Evolutionary conservation across 2,888 invertebrate genomes (phyloP).

Genomic region (Sclerodermus sp.): DNA sequence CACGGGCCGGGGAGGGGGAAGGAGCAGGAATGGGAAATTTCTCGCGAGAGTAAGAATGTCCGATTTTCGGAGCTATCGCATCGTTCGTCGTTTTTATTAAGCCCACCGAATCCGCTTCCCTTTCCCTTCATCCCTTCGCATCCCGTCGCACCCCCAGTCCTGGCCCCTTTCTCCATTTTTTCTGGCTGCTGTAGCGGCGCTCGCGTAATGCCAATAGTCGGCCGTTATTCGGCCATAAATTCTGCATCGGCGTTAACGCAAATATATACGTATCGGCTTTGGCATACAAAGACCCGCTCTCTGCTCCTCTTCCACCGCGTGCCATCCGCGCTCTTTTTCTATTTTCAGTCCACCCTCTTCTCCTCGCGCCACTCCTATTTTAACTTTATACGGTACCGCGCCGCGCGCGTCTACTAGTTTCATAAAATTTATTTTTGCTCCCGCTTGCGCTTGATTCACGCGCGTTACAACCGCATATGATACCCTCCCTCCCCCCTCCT

Average conservation of each 20-base stretch:
- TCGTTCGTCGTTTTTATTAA: slow-evolving; percentile 18
- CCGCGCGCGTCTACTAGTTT: neutral
- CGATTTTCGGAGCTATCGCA: slow-evolving; percentile 2
- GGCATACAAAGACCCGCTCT: slow-evolving; percentile 15
- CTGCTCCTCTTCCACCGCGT: neutral
- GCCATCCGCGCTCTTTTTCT: slow-evolving; percentile 1
- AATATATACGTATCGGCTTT: slow-evolving; percentile 23
- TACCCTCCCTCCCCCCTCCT: too few species aligned
- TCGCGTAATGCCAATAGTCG: slow-evolving; percentile 29
- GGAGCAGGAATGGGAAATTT: slow-evolving; percentile 11
- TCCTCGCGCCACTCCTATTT: neutral
- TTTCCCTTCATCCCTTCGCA: neutral
- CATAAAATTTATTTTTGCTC: slow-evolving; percentile 22
- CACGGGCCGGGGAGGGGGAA: too few species aligned
- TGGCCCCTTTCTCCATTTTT: slow-evolving; percentile 6
- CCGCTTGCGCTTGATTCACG: neutral
- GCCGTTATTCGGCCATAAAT: slow-evolving; percentile 43
- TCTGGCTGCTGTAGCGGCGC: slow-evolving; percentile 9
- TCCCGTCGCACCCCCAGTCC: too few species aligned
- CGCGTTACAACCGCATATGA: slow-evolving; percentile 9
- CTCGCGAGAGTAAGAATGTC: slow-evolving; percentile 1
- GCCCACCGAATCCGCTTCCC: slow-evolving; percentile 7
- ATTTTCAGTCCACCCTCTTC: neutral
- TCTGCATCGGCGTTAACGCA: slow-evolving; percentile 33
- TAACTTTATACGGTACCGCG: neutral